A percentile compares a stretch with the other conserved stretches of the same genome.
Conservation (phyloP, 2,797 vertebrate species). For the Borostomias antarcticus region DNA sequence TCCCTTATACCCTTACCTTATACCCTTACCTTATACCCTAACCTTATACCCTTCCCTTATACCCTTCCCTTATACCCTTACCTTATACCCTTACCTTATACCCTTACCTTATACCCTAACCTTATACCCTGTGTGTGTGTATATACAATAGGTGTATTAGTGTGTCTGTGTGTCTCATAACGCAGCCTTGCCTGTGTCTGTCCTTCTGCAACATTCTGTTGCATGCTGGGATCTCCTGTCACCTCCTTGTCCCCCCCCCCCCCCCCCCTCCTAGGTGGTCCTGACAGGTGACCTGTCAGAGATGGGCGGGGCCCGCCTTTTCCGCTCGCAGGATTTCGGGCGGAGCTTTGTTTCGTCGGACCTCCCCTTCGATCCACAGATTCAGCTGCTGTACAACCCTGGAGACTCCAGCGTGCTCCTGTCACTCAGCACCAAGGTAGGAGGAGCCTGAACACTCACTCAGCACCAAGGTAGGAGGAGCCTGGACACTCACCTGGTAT, state of each 20-base stretch:
- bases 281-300: constrained; percentile 87
- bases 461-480: constrained; percentile 71
- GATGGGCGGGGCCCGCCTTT: constrained; percentile 78
- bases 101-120: no score
- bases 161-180: not conserved
- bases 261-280: constrained; percentile 81
- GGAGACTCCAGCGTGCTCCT: constrained; percentile 76
- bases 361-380: constrained; percentile 86
- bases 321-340: constrained; percentile 86
- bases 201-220: not conserved
- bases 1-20: no score
- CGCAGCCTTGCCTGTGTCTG: not conserved
- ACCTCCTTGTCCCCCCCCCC: not conserved
- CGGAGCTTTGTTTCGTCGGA: constrained; percentile 79
- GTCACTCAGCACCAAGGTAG: constrained; percentile 84
- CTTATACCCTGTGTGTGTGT: no score
- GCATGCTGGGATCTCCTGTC: no score
- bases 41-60: no score
- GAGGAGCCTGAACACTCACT: no score
- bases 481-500: no score
- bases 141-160: no score
- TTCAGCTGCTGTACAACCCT: constrained; percentile 88
- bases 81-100: no score
- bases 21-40: no score
- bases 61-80: no score